Percentiles rank a stretch among this genome's conserved stretches.
phyloP scores from a whole-genome alignment of 2,888 invertebrate species.

The Acanthosoma haemorrhoidale region DNA sequence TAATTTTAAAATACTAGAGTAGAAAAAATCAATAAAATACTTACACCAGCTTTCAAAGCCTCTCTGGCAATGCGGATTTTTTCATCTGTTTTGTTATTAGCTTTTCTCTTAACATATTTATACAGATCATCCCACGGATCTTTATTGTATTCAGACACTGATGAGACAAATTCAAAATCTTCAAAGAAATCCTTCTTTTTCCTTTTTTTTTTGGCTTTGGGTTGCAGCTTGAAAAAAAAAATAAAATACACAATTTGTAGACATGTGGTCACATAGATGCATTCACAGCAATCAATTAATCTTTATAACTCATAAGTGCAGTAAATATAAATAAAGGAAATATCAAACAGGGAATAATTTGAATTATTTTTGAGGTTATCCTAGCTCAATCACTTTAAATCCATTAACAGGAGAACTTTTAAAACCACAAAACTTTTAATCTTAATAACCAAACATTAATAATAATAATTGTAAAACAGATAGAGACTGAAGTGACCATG shows the following conservation, averaged over 20 bases:
- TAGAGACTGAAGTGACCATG: too few relatives aligned
- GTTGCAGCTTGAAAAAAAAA: slow-evolving; percentile 63
- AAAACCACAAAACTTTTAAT: too few relatives aligned
- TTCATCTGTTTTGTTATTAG: slow-evolving; percentile 74
- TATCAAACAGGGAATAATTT: too few relatives aligned
- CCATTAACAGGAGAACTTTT: too few relatives aligned
- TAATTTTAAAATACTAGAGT: too few relatives aligned
- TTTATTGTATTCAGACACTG: slow-evolving; percentile 71
- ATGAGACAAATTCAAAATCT: slow-evolving; percentile 74
- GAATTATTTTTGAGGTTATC: too few relatives aligned
- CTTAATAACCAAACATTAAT: too few relatives aligned
- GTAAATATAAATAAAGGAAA: background rate
- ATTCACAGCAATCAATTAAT: background rate
- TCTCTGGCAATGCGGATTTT: slow-evolving; percentile 63
- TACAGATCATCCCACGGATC: slow-evolving; percentile 75
- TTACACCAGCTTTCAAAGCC: slow-evolving; percentile 50
- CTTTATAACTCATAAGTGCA: background rate
- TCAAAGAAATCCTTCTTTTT: slow-evolving; percentile 70
- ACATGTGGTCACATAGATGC: background rate
- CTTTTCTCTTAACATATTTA: slow-evolving; percentile 74
- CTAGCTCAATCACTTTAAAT: too few relatives aligned
- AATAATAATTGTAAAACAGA: too few relatives aligned
- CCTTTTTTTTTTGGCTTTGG: slow-evolving; percentile 67
- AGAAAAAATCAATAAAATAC: slow-evolving; percentile 35
- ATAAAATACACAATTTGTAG: slow-evolving; percentile 32